Base-by-base conservation (phyloP, 2,113 vertebrate species). In the Leptobrachium ailaonicum region DNA sequence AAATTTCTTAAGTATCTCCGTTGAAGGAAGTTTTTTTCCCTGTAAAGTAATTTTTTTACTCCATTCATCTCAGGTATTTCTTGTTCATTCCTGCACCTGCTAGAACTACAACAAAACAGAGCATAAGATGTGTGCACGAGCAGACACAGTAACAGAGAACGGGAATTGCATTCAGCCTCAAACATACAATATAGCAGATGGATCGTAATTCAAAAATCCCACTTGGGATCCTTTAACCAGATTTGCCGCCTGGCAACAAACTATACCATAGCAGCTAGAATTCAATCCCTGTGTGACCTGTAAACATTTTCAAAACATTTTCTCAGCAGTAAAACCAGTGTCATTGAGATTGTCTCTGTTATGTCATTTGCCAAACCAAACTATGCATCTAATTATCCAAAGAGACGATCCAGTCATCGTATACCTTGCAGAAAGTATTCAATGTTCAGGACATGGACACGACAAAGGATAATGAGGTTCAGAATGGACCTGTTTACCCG, bases 301-400 rank as follows among this genome's bases (percentile, higher is more conserved):
- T 60, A 60, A 60, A 60, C 13, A 60, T 60, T 60, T 60, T 60
- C 56, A 60, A 60, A 60, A 60, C 56, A 60, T 60, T 14, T 60
- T 60, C 56, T 60, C 56, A 60, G 13, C 10, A 12, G 4, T 60
- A 60, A 13, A 60, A 13, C 56, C 56, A 13, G 10, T 60, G 10
- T 60, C 13, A 3, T 12, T 60, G 11, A 4, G 10, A 60, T 12
- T 12, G 13, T 60, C 56, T 60, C 13, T 10, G 56, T 60, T 60
- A 13, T 10, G 3, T 12, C 13, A 60, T 60, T 60, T 60, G 13
- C 56, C 56, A 60, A 2, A 13, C 56, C 56, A 60, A 13, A 60
- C 56, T 14, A 60, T 12, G 10, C 10, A 60, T 60, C 56, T 60
- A 10, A 60, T 60, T 60, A 60, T 60, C 56, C 13, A 12, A 50